Conservation (phyloP, 2,797 vertebrate species). For the Heterohyrax brucei region DNA sequence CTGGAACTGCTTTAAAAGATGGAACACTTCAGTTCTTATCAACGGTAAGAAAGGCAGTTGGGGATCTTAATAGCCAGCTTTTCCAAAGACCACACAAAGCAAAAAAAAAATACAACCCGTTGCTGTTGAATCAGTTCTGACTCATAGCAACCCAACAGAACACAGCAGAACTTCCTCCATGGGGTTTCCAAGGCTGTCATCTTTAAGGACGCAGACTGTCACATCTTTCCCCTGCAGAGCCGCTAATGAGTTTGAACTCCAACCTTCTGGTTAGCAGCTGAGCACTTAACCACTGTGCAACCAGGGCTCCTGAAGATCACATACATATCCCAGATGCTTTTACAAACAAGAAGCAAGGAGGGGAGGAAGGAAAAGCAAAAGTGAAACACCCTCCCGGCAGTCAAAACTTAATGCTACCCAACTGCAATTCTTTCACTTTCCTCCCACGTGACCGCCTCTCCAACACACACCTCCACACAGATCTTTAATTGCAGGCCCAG, state of each 20-base stretch:
- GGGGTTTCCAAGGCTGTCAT: neutral
- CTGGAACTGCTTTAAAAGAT: slow-evolving; percentile 24
- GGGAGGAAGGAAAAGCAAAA: neutral
- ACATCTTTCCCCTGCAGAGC: neutral
- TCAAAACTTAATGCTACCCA: slow-evolving; percentile 1
- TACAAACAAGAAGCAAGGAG: neutral
- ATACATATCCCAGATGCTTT: neutral
- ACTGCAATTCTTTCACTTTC: neutral
- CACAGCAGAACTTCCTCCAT: neutral
- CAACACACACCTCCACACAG: neutral
- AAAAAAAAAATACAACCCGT: neutral
- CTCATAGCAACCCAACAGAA: no score
- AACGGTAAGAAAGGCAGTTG: neutral
- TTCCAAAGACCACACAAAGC: neutral
- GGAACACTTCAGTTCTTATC: neutral
- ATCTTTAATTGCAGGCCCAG: neutral
- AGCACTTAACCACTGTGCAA: neutral
- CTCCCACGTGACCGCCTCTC: neutral
- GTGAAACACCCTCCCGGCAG: neutral
- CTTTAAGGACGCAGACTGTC: neutral
- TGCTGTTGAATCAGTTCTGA: no score
- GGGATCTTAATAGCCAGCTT: slow-evolving; percentile 29
- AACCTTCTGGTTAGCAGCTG: neutral
- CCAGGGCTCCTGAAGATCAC: neutral
- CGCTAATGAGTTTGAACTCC: neutral